phyloP scores from a whole-genome alignment of 2,888 invertebrate species.

The Ochropleura leucogaster region DNA sequence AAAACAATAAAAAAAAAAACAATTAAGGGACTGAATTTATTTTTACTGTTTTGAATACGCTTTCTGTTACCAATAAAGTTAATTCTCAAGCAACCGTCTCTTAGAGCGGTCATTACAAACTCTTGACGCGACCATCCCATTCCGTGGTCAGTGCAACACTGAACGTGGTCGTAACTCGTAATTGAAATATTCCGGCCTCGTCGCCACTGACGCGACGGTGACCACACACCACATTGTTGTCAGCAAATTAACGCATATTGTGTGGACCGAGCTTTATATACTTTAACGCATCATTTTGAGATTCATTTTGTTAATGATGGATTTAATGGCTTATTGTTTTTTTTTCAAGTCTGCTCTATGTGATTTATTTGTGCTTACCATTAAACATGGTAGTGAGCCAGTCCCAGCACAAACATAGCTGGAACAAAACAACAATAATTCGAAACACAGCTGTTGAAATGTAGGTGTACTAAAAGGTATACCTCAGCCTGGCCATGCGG shows the following conservation, averaged over 20 bases:
- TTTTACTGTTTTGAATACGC: not conserved
- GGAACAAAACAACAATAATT: too few relatives aligned
- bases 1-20: too few relatives aligned
- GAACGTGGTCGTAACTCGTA: constrained; percentile 63
- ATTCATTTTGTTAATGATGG: not conserved
- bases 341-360: too few relatives aligned
- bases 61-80: not conserved
- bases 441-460: too few relatives aligned
- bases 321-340: not conserved
- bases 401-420: too few relatives aligned
- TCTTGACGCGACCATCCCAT: constrained; percentile 33
- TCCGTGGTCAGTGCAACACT: constrained; percentile 30
- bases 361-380: too few relatives aligned
- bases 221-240: constrained; percentile 78
- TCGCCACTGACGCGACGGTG: constrained; percentile 67
- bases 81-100: constrained; percentile 11
- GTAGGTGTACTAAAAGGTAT: too few relatives aligned
- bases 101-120: constrained; percentile 26
- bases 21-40: too few relatives aligned
- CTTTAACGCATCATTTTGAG: constrained; percentile 21
- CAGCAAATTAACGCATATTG: constrained; percentile 79
- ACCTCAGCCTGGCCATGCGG: too few relatives aligned
- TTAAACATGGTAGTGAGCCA: too few relatives aligned
- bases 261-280: constrained; percentile 56
- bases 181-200: constrained; percentile 68